Conservation (phyloP, 2,797 vertebrate genomes). For the Natrix natrix region DNA sequence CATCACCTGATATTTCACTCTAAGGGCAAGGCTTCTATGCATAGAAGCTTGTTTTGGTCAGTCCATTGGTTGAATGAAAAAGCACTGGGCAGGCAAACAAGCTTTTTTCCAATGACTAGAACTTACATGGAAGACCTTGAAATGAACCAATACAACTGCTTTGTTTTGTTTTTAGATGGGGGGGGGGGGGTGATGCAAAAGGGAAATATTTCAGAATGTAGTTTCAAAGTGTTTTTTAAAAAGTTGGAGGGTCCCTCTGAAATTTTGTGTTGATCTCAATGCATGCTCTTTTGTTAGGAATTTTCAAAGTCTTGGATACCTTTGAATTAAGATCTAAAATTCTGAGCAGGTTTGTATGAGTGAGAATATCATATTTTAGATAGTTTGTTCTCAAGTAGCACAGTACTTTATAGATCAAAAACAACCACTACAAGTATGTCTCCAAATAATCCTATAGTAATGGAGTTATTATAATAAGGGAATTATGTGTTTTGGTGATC, state of each 20-base stretch:
- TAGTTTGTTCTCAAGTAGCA: not conserved
- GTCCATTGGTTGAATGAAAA: not conserved
- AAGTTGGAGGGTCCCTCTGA: not conserved
- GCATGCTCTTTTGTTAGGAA: not conserved
- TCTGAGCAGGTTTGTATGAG: not conserved
- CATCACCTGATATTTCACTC: not conserved
- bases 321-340: not conserved
- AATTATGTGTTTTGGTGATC: not conserved
- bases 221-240: not conserved
- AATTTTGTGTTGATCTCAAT: not conserved
- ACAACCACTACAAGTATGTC: not conserved
- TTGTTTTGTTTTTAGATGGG: not conserved
- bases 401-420: not conserved
- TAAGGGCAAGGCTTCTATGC: not conserved
- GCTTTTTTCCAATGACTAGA: not conserved
- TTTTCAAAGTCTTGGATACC: not conserved
- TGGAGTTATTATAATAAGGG: not conserved
- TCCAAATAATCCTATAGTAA: not conserved
- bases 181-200: not conserved
- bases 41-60: not conserved
- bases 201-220: not conserved
- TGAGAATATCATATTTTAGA: not conserved
- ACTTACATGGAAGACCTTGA: not conserved
- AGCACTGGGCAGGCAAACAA: not conserved
- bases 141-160: not conserved